Evolutionary conservation across 2,797 vertebrate genomes (phyloP), one percentile per base, ranked within the genome.

Genomic region (Acrocephalus scirpaceus): DNA sequence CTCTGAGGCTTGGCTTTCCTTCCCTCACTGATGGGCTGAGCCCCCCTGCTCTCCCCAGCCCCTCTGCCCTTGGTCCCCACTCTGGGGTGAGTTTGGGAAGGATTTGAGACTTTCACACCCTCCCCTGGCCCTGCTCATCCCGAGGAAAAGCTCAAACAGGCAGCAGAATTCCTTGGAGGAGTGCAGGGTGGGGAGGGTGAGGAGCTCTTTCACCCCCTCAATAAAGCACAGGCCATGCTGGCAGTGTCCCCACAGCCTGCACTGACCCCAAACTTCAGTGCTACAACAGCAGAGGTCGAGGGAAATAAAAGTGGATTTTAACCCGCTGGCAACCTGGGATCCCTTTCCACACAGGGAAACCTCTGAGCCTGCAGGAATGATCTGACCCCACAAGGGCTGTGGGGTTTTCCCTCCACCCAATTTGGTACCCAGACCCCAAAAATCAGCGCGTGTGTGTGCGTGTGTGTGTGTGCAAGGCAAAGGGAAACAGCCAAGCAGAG

Each of bases 361-460:
- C 80, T 19, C 40, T 0, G 30, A n/a, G 44, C 29, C 27, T 9
- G 22, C 62, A 38, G 47, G 62, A 12, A 10, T 3, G 16, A 25
- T 3, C 12, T 7, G 6, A 44, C 18, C 44, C 66, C 12, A 15
- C 23, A 2, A 5, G 9, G 42, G 22, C 32, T 16, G 1, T 2
- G 60, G 45, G 57, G n/a, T 0, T 34, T 48, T 16, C 3, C 62
- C 42, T 79, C 17, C 3, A 1, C 20, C 48, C 5, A 18, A 9
- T 0, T 19, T 4, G 3, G 45, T 3, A 38, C 44, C 67, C 32
- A 4, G 29, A 73, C 12, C 42, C 76, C 57, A 0, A 21, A 71
- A 65, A 7, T 7, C 66, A 16, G 1, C 2, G 45, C 6, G 42
- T 3, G 34, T 2, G 8, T 9, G 25, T 2, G 30, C 6, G 50